phyloP scores from a whole-genome alignment of 2,797 vertebrate genomes.

The Aldrovandia affinis region DNA sequence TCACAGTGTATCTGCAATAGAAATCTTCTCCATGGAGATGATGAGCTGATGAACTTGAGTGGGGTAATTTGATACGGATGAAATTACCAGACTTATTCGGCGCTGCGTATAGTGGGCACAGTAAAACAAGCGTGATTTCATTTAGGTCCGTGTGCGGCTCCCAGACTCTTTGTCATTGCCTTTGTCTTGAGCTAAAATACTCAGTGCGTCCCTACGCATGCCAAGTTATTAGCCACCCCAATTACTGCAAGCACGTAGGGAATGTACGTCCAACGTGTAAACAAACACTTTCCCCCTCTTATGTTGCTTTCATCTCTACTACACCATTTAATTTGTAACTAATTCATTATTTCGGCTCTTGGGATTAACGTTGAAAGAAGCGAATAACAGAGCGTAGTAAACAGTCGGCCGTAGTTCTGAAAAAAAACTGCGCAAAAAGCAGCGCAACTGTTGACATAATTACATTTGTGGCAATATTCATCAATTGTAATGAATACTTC shows the following conservation, averaged over 20 bases:
- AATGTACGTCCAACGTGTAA: background rate
- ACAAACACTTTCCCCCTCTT: background rate
- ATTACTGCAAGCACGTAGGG: background rate
- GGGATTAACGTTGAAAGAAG: background rate
- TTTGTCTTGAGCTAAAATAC: background rate
- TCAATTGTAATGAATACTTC: background rate
- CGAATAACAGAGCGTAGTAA: background rate
- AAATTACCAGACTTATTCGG: constrained; percentile 39
- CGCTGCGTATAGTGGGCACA: constrained; percentile 48
- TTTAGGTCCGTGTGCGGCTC: background rate
- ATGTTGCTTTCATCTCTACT: background rate
- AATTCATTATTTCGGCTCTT: background rate
- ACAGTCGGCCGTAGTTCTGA: background rate
- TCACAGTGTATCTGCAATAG: constrained; percentile 9
- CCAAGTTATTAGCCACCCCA: background rate
- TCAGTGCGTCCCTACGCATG: too few relatives aligned
- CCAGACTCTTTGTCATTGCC: background rate
- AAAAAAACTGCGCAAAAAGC: background rate
- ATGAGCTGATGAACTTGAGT: constrained; percentile 37
- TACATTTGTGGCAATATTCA: background rate
- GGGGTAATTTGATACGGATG: constrained; percentile 22
- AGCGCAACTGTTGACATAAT: background rate
- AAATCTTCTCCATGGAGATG: constrained; percentile 34
- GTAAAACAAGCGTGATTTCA: background rate
- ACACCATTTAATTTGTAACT: background rate